Evolutionary conservation across 2,888 invertebrate genomes (phyloP).

Genomic region (Yponomeuta sedellus): DNA sequence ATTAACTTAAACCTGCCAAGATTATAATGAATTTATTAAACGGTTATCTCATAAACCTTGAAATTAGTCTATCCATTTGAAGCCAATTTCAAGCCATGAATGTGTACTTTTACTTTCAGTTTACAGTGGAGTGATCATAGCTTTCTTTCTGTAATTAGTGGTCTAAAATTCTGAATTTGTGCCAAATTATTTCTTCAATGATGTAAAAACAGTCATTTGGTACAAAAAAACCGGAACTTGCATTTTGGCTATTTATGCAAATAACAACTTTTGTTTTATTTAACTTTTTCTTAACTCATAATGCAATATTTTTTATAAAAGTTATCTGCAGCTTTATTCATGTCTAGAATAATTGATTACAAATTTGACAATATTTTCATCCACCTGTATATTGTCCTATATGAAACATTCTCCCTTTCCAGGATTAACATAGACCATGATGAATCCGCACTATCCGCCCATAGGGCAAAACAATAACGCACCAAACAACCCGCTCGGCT

Average conservation of each 20-base stretch:
- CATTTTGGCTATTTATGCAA: not conserved
- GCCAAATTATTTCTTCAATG: not conserved
- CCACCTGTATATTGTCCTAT: too few species aligned
- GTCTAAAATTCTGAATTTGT: not conserved
- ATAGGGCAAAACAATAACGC: conserved; percentile 68
- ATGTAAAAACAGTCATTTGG: not conserved
- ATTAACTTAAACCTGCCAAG: not conserved
- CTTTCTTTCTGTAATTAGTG: not conserved
- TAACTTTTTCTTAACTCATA: not conserved
- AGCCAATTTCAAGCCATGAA: too few species aligned
- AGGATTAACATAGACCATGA: conserved; percentile 38
- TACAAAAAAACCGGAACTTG: not conserved
- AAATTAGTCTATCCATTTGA: not conserved
- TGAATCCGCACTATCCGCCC: conserved; percentile 69
- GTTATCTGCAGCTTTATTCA: too few species aligned
- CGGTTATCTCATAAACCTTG: not conserved
- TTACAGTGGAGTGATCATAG: not conserved
- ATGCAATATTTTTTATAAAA: too few species aligned
- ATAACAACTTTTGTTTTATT: not conserved
- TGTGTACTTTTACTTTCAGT: too few species aligned
- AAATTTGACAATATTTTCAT: too few species aligned
- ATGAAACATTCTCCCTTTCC: not conserved
- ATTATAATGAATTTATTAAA: not conserved
- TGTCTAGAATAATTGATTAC: too few species aligned
- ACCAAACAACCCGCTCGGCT: conserved; percentile 51